phyloP scores from a whole-genome alignment of 2,113 vertebrate species.

The Myotis davidii region DNA sequence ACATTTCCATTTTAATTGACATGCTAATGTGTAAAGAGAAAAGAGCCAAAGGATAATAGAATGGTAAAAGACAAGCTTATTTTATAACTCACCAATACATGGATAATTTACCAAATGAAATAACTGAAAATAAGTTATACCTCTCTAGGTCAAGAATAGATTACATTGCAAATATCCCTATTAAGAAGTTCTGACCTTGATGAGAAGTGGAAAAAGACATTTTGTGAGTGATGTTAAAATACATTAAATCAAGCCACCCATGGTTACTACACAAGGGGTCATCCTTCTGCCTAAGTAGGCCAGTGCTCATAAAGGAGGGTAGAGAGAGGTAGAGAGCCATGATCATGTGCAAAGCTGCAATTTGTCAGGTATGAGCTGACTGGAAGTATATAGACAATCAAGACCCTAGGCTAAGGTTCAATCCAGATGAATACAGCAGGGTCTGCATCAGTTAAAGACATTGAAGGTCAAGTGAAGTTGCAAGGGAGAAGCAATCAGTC shows the following conservation, averaged over 20 bases:
- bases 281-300: neutral
- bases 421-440: neutral
- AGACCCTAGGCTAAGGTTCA: neutral
- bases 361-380: neutral
- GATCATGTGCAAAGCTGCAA: neutral
- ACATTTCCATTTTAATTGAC: conserved; percentile 30
- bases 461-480: neutral
- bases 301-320: neutral
- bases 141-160: conserved; percentile 13
- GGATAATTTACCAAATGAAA: conserved; percentile 24
- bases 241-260: neutral
- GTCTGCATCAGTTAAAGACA: neutral
- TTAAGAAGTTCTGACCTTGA: neutral
- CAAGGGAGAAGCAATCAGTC: neutral
- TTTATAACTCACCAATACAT: conserved; percentile 8
- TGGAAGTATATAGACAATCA: neutral
- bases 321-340: neutral
- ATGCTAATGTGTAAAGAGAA: neutral
- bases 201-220: neutral
- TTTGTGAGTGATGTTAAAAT: conserved; percentile 38
- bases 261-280: neutral
- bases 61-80: neutral
- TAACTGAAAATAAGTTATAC: neutral
- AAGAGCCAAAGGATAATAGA: neutral
- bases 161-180: neutral